Percentiles rank a stretch among this genome's conserved stretches.
Conservation (phyloP, 2,113 vertebrate genomes). For the Grammomys dolichurus region DNA sequence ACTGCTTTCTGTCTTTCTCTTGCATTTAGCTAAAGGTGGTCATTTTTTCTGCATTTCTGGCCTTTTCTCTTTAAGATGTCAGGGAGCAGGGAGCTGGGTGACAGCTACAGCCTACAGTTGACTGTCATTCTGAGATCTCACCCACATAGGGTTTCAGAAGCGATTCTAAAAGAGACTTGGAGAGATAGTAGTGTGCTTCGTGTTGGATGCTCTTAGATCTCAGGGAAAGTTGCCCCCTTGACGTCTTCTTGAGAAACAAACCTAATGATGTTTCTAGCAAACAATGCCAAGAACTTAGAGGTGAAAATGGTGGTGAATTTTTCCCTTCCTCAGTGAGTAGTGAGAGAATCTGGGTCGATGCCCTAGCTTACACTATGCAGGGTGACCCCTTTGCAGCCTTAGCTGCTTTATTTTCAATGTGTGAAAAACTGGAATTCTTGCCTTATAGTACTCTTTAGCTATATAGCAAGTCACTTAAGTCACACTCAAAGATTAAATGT, state of each 20-base stretch:
- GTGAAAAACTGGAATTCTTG: background rate
- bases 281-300: background rate
- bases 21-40: background rate
- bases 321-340: background rate
- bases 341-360: background rate
- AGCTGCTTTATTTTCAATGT: background rate
- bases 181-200: background rate
- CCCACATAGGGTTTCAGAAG: background rate
- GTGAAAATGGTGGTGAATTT: background rate
- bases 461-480: background rate
- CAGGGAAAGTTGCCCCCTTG: background rate
- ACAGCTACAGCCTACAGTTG: background rate
- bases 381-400: background rate
- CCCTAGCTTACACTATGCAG: background rate
- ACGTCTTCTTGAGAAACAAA: background rate
- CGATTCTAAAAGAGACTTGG: background rate
- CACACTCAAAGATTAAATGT: background rate
- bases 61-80: background rate
- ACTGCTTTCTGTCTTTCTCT: background rate
- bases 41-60: background rate
- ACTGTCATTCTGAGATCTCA: background rate
- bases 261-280: background rate
- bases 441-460: background rate
- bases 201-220: background rate
- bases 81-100: accelerated